Conservation (phyloP, 2,113 vertebrate species). For the Nerophis lumbriciformis region DNA sequence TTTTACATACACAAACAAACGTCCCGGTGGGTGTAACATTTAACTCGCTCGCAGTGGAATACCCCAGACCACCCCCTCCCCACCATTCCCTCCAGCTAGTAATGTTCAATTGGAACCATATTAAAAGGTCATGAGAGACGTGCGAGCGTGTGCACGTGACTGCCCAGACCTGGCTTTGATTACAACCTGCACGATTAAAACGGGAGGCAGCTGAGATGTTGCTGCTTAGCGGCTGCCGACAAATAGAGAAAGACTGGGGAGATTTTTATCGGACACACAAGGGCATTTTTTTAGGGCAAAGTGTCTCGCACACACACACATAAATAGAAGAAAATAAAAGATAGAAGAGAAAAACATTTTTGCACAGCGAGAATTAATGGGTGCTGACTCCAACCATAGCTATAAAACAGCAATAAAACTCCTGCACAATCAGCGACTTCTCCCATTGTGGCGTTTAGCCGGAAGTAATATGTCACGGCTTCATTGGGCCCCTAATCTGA, state of each 20-base stretch:
- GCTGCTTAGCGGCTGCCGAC: constrained; percentile 56
- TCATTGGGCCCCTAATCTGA: constrained; percentile 66
- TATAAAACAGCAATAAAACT: constrained; percentile 55
- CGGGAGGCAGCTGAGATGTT: constrained; percentile 55
- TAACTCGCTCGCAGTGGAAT: constrained; percentile 50
- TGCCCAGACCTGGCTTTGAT: constrained; percentile 62
- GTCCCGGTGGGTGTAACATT: constrained; percentile 41
- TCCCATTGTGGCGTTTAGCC: constrained; percentile 54
- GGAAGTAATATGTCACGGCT: constrained; percentile 59
- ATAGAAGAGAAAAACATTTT: constrained; percentile 12
- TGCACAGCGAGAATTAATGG: background rate
- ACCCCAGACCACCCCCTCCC: constrained; percentile 14
- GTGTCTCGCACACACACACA: constrained; percentile 39
- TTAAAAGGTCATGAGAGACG: constrained; percentile 36
- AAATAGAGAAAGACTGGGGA: constrained; percentile 59
- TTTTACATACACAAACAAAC: constrained; percentile 31
- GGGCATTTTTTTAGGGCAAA: constrained; percentile 43
- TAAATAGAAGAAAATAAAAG: constrained; percentile 28
- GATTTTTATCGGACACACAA: constrained; percentile 68
- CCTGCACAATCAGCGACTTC: constrained; percentile 45
- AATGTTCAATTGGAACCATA: constrained; percentile 58
- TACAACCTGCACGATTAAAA: constrained; percentile 61
- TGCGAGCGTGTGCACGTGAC: constrained; percentile 16
- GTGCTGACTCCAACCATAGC: constrained; percentile 32
- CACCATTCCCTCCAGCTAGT: constrained; percentile 36